Evolutionary conservation across 2,797 vertebrate genomes (phyloP).

Genomic region (Borostomias antarcticus): DNA sequence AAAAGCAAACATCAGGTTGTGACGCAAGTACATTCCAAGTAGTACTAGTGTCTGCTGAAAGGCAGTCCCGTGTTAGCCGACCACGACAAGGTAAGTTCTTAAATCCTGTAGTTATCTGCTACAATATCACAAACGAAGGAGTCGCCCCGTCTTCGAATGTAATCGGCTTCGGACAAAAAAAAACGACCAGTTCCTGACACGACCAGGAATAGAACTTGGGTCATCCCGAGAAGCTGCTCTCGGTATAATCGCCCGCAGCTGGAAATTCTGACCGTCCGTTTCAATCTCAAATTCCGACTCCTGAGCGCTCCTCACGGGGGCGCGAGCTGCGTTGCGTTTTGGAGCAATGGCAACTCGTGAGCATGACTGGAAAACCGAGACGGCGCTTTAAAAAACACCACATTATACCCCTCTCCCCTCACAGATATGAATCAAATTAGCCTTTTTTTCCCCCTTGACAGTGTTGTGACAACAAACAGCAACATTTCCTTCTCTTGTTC

Average conservation of each 20-base stretch:
- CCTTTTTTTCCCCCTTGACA: background rate
- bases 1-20: conserved; percentile 16
- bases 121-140: background rate
- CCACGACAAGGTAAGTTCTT: background rate
- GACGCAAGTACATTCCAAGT: conserved; percentile 26
- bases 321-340: background rate
- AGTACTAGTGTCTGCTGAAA: too few species aligned
- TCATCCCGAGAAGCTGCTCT: too few species aligned
- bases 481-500: background rate
- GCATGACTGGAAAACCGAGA: background rate
- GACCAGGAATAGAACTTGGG: too few species aligned
- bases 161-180: too few species aligned
- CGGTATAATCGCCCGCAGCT: too few species aligned
- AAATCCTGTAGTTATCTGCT: background rate
- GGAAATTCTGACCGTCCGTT: background rate
- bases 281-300: background rate
- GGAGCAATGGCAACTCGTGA: background rate
- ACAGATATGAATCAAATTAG: too few species aligned
- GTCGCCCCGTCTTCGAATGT: background rate
- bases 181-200: too few species aligned
- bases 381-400: background rate
- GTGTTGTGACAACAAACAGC: background rate
- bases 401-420: background rate
- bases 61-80: background rate
- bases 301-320: background rate